Conservation (phyloP, 2,113 vertebrate species). For the Dasypus novemcinctus region DNA sequence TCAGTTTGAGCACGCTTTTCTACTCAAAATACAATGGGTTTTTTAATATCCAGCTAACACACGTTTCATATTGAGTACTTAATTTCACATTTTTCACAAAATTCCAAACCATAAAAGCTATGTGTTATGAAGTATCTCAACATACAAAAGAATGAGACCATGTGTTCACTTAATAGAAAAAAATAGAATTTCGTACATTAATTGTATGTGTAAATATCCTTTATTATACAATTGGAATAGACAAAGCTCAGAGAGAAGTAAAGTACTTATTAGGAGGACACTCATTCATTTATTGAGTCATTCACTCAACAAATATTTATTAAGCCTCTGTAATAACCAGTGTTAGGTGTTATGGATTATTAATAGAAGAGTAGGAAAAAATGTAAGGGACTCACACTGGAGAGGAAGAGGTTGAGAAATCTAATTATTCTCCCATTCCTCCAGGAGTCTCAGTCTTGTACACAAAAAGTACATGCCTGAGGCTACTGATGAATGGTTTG, state of each 20-base stretch:
- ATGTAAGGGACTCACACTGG: background rate
- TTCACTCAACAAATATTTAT: background rate
- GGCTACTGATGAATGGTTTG: background rate
- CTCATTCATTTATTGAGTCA: background rate
- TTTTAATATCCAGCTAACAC: background rate
- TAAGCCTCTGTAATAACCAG: background rate
- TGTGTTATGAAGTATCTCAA: background rate
- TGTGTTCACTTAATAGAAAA: background rate
- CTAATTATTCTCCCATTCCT: background rate
- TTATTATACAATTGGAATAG: background rate
- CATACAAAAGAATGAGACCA: background rate
- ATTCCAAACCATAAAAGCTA: background rate
- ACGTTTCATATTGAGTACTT: no score
- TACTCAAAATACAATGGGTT: background rate
- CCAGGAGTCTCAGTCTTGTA: background rate
- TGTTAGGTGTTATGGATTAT: background rate
- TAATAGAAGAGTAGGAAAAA: background rate
- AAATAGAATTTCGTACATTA: background rate
- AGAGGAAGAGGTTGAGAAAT: background rate
- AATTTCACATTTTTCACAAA: background rate
- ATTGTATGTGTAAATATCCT: background rate
- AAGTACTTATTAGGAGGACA: background rate
- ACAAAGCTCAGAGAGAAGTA: background rate
- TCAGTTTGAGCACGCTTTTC: background rate
- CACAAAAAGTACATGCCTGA: background rate